Evolutionary conservation across 2,888 invertebrate species (phyloP), one percentile per base, ranked within the genome.

Genomic region (Trypoxylon attenuatum): DNA sequence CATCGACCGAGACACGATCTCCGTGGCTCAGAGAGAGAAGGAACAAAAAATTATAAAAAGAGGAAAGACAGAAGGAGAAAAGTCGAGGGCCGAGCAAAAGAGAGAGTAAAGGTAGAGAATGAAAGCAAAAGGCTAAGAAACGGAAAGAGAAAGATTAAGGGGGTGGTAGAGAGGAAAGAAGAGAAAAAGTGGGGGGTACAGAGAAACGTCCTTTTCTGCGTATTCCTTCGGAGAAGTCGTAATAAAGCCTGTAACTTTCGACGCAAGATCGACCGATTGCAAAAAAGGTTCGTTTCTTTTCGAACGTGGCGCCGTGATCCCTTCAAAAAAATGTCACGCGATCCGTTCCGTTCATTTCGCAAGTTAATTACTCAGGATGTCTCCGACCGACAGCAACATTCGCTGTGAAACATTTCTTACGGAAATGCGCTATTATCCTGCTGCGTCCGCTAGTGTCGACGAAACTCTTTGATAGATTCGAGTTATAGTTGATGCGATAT

Each of bases 1-100:
- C 72, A 72, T 72, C 62, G 74, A 75, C 74, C 74, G 74, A 53
- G 70, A 63, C 70, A 59, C 64, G 72, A 70, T 67, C 72, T 55
- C 63, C 50, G 61, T 69, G 59, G 38, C 51, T 58, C 69, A 42
- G 52, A 69, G 60, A 57, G 59, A 56, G 62, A 71, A 62, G n/a
- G 33, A 27, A 13, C 45, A 73, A 69, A 71, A 60, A 68, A 67
- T 73, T 41, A 61, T 52, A 66, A 71, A 71, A 66, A 69, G 56
- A 65, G 22, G 49, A 25, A 46, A 60, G 43, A 42, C 46, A 29
- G 49, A 52, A 10, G 19, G 61, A 29, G 22, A n/a, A n/a, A n/a
- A n/a, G n/a, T n/a, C n/a, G n/a, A n/a, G n/a, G n/a, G 33, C 13
- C 33, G 10, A 13, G n/a, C 10, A 33, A 33, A 33, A 18, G 27